Evolutionary conservation across 53 echinoderm and acorn worm species (phyloP), one percentile per base, ranked within the genome.

Genomic region (Crossaster papposus): DNA sequence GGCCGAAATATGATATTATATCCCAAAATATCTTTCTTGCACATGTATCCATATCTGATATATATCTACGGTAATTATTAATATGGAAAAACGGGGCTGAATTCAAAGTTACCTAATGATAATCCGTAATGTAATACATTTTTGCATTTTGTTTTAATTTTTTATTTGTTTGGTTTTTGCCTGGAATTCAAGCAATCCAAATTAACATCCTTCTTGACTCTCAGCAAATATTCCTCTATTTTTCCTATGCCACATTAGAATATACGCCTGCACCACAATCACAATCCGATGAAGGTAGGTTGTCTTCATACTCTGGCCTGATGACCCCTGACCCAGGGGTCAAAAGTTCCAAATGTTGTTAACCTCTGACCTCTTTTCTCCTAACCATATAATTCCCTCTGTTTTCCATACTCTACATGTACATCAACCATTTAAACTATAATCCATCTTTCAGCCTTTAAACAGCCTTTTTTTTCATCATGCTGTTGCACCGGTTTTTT

Each of bases 221-320:
- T 85, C 76, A 80, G 87, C 58, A 87, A n/a, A 63, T 87, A 23
- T 87, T 87, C 87, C 87, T 87, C 87, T 87, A 77, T 87, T 87
- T 87, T 87, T 87, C 77, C 44, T 77, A 87, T 87, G 87, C 87
- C 87, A 77, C 87, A 77, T 87, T 87, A 87, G 87, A 87, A 77
- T 63, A 58, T 77, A 87, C 87, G 87, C 87, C 87, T 87, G 87
- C 87, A 87, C 87, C 87, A 58, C 87, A 87, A 87, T 87, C 77
- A 51, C 87, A 87, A 77, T 87, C 87, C 14, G 87, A 87, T 52
- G 87, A 87, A 87, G 87, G 87, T 87, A 87, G 87, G 87, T 87
- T 80, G 62, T 76, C 77, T 62, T 72, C 36, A 51, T 23, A 71
- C 84, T 84, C 72, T 84, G 84, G 65, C 77, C 77, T 34, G 14